These are phyloP conservation scores for Cerastis rubricosa DNA, from an alignment of 2,888 invertebrate species.

Conservation along the genomic window DNA sequence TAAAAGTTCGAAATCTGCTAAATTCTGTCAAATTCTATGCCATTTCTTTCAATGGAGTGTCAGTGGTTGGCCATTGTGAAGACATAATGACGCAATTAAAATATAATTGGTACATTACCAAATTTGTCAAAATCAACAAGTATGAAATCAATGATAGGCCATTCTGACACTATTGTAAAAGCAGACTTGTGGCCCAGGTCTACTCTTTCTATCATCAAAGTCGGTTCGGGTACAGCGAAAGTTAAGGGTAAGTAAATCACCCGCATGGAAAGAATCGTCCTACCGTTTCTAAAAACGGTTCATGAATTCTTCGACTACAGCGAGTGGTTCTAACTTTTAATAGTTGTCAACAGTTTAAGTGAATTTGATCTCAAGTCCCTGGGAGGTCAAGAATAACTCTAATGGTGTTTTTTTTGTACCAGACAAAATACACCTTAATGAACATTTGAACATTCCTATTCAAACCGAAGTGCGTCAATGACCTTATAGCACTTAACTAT, in stretches of 20 bases:
- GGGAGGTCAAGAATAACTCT: neutral
- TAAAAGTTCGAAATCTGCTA: too few relatives aligned
- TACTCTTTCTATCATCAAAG: neutral
- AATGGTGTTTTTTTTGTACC: conserved; percentile 9
- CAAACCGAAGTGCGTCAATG: conserved; percentile 10
- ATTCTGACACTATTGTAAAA: too few relatives aligned
- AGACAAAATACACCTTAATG: neutral
- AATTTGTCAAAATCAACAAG: too few relatives aligned
- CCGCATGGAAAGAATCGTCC: neutral
- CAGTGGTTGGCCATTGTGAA: too few relatives aligned
- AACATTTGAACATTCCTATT: conserved; percentile 5
- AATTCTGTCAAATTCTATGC: too few relatives aligned
- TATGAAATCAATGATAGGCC: too few relatives aligned
- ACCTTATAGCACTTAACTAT: neutral
- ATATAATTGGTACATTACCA: too few relatives aligned
- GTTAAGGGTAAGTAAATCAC: neutral
- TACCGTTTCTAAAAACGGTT: neutral
- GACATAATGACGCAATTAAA: too few relatives aligned
- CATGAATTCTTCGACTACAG: neutral
- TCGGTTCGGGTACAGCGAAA: neutral
- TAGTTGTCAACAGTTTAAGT: neutral
- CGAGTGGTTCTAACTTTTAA: neutral
- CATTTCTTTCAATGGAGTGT: too few relatives aligned
- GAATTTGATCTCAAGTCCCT: neutral
- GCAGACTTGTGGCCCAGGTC: too few relatives aligned